Evolutionary conservation across 2,797 vertebrate genomes (phyloP).

Genomic region (Scomberomorus guttatus): DNA sequence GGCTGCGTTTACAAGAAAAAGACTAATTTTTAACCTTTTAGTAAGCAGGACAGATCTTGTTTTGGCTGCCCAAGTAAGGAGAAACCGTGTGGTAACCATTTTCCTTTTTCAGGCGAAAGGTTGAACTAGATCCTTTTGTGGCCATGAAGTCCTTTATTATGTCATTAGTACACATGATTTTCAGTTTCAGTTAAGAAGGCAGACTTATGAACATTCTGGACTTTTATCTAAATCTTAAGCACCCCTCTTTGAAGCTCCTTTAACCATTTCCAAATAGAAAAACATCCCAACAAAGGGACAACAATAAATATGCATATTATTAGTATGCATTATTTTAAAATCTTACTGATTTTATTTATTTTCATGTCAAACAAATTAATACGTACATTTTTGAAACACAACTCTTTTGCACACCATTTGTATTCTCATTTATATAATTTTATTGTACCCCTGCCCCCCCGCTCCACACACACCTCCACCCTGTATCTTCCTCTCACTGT

Average conservation of each 20-base stretch:
- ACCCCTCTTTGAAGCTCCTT: background rate
- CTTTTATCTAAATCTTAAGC: background rate
- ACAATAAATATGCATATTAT: background rate
- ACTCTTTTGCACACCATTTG: too few species aligned
- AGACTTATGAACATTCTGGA: background rate
- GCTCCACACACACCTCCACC: constrained; percentile 25
- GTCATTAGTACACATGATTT: background rate
- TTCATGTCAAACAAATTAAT: background rate
- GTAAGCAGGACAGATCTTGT: background rate
- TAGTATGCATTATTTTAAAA: background rate
- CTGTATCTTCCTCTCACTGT: constrained; percentile 54
- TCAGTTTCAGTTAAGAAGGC: too few species aligned
- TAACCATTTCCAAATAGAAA: background rate
- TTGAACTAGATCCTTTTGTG: background rate
- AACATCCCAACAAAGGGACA: background rate
- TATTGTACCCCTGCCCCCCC: background rate
- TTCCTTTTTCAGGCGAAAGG: constrained; percentile 4
- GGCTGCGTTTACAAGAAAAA: constrained; percentile 7
- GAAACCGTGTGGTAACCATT: background rate
- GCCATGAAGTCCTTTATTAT: background rate
- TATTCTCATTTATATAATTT: background rate
- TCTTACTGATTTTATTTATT: background rate
- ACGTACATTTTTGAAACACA: background rate
- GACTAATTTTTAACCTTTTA: constrained; percentile 8
- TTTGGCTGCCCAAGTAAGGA: constrained; percentile 6